These are phyloP conservation scores for Lepeophtheirus nordmannii DNA, from an alignment of 2,888 invertebrate species.

Conservation along the genomic window DNA sequence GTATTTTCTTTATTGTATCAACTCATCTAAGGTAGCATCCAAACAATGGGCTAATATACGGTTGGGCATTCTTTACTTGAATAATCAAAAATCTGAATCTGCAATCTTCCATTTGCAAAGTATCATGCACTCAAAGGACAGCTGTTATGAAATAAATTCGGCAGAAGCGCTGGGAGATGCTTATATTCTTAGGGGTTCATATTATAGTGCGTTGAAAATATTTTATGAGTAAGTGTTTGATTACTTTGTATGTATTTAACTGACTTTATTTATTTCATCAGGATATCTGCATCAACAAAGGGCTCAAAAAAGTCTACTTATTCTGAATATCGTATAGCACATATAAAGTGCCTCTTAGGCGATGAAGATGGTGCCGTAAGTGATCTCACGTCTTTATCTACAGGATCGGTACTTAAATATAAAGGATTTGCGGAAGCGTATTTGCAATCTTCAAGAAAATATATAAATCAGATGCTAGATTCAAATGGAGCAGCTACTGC, in stretches of 20 bases:
- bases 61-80: constrained; percentile 62
- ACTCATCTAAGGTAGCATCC: constrained; percentile 22
- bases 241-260: too few relatives aligned
- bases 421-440: too few relatives aligned
- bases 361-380: too few relatives aligned
- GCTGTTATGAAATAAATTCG: constrained; percentile 34
- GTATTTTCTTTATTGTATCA: constrained; percentile 26
- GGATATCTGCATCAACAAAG: constrained; percentile 46
- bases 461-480: too few relatives aligned
- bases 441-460: too few relatives aligned
- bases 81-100: constrained; percentile 51
- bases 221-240: constrained; percentile 32
- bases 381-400: too few relatives aligned
- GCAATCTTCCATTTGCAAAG: constrained; percentile 59
- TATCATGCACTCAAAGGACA: background rate
- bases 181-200: constrained; percentile 73
- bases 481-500: too few relatives aligned
- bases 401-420: too few relatives aligned
- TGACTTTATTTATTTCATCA: too few relatives aligned
- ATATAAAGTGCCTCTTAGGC: constrained; percentile 41
- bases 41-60: constrained; percentile 55
- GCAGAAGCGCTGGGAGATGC: constrained; percentile 85
- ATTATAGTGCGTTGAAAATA: constrained; percentile 69
- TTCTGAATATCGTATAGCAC: constrained; percentile 57
- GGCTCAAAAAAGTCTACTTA: constrained; percentile 43